Evolutionary conservation across 2,888 invertebrate genomes (phyloP).

Genomic region (Graphium colonna): DNA sequence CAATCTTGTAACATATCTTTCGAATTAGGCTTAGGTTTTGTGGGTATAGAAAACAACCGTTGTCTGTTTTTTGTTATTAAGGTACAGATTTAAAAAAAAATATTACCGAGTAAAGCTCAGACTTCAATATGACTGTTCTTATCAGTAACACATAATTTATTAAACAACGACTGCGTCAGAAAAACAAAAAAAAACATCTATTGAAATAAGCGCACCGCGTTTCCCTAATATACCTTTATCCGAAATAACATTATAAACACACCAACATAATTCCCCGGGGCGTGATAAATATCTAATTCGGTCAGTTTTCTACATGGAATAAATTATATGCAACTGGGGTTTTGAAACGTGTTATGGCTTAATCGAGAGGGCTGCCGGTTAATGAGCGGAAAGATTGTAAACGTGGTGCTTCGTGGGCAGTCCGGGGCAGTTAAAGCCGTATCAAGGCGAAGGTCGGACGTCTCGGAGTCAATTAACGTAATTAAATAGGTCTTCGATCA

Average conservation of each 20-base stretch:
- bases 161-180: too few species aligned
- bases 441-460: conserved; percentile 34
- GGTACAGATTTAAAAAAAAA: too few species aligned
- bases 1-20: too few species aligned
- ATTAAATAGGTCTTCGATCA: conserved; percentile 38
- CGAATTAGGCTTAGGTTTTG: too few species aligned
- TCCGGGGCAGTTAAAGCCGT: conserved; percentile 33
- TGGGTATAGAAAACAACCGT: too few species aligned
- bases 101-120: too few species aligned
- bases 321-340: conserved; percentile 61
- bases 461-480: conserved; percentile 41
- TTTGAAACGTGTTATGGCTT: conserved; percentile 68
- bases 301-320: conserved; percentile 57
- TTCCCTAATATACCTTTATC: neutral
- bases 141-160: too few species aligned
- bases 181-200: too few species aligned
- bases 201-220: neutral
- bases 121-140: too few species aligned
- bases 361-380: conserved; percentile 71
- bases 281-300: conserved; percentile 61
- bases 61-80: too few species aligned
- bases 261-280: conserved; percentile 30
- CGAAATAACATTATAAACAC: conserved; percentile 4
- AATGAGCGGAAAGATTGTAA: conserved; percentile 75
- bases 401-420: conserved; percentile 62